Evolutionary conservation across 1,140 invertebrate genomes (phyloP).

Genomic region (Mercenaria mercenaria): DNA sequence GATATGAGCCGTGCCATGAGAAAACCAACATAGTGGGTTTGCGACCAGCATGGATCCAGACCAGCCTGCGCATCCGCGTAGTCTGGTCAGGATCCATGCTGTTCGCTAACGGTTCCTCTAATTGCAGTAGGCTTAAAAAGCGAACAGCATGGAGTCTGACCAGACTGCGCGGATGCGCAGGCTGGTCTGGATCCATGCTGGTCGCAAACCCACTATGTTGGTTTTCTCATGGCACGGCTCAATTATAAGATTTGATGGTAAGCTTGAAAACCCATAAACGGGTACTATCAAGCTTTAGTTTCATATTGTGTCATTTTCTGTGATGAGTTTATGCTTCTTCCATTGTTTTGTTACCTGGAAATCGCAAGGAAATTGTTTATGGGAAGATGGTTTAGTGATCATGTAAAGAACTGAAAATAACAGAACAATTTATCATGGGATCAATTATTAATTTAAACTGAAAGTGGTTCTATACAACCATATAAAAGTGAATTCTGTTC

Average conservation of each 20-base stretch:
- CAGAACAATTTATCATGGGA: not conserved
- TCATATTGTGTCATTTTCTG: not conserved
- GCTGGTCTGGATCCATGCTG: too few relatives aligned
- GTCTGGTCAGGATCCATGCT: too few relatives aligned
- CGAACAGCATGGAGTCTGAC: too few relatives aligned
- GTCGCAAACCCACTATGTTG: too few relatives aligned
- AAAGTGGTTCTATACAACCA: not conserved
- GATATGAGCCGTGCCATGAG: too few relatives aligned
- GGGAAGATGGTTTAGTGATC: not conserved
- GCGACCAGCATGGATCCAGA: too few relatives aligned
- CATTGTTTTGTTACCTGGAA: slow-evolving; percentile 14
- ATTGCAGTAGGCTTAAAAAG: too few relatives aligned
- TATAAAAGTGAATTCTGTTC: not conserved
- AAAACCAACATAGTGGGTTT: too few relatives aligned
- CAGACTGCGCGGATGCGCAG: too few relatives aligned
- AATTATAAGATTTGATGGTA: not conserved
- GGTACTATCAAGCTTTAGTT: not conserved
- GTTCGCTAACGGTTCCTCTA: too few relatives aligned
- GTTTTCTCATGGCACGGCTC: too few relatives aligned
- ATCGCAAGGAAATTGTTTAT: not conserved
- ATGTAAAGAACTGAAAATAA: not conserved
- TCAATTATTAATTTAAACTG: slow-evolving; percentile 22
- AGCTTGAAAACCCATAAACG: not conserved
- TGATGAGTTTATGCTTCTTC: slow-evolving; percentile 3
- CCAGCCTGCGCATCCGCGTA: too few relatives aligned